phyloP scores from a whole-genome alignment of 2,888 invertebrate genomes.

The Minunthozetes semirufus region DNA sequence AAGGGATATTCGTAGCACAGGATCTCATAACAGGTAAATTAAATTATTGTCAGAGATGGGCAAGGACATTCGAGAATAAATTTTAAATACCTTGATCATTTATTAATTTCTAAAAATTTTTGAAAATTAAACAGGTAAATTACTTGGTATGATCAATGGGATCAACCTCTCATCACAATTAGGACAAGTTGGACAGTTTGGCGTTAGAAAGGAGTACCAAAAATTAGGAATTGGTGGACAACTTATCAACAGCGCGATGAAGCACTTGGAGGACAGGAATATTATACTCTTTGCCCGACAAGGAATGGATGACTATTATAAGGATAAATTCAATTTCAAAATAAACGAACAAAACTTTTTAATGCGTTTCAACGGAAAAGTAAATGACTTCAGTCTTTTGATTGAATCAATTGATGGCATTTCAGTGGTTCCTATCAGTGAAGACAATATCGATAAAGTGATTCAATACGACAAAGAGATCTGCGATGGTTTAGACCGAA shows the following conservation, averaged over 20 bases:
- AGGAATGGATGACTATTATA: constrained; percentile 34
- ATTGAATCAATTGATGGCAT: background rate
- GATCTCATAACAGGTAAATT: background rate
- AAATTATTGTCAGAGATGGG: too few species aligned
- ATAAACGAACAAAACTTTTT: background rate
- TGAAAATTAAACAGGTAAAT: too few species aligned
- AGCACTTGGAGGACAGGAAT: constrained; percentile 36
- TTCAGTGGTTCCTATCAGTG: background rate
- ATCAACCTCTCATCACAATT: constrained; percentile 29
- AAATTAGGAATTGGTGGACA: constrained; percentile 37
- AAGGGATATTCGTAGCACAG: background rate
- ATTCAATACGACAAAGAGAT: constrained; percentile 13
- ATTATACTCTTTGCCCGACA: constrained; percentile 36
- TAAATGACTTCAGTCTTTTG: background rate
- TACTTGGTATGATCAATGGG: constrained; percentile 9
- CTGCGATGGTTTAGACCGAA: background rate
- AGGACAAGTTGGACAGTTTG: constrained; percentile 38
- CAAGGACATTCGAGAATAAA: too few species aligned
- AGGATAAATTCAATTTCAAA: constrained; percentile 30
- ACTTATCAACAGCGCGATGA: constrained; percentile 37
- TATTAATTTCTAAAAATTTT: too few species aligned
- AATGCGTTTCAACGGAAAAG: background rate
- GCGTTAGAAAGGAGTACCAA: constrained; percentile 36
- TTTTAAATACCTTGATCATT: background rate
- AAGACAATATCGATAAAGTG: constrained; percentile 25